phyloP scores from a whole-genome alignment of 2,888 invertebrate genomes.

The Seira ritae region DNA sequence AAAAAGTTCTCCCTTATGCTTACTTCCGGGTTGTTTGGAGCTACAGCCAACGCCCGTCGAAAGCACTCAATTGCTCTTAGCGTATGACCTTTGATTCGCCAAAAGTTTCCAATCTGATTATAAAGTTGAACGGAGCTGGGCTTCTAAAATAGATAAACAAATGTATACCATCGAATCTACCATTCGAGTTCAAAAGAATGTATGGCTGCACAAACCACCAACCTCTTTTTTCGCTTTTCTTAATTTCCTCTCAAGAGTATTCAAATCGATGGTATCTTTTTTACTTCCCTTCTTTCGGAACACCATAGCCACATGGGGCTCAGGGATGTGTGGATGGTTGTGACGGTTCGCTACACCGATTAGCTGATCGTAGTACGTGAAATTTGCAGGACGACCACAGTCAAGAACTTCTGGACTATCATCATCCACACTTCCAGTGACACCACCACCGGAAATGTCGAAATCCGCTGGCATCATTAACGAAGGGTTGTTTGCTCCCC shows the following conservation, averaged over 20 bases:
- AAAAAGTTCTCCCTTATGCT: background rate
- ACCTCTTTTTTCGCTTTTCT: conserved; percentile 87
- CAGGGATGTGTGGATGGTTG: conserved; percentile 88
- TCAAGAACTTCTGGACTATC: conserved; percentile 78
- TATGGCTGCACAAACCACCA: conserved; percentile 58
- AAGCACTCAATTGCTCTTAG: conserved; percentile 93
- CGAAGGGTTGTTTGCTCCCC: conserved; percentile 43
- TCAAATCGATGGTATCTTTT: conserved; percentile 84
- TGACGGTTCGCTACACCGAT: conserved; percentile 89
- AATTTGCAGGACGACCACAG: conserved; percentile 79
- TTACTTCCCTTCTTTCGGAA: conserved; percentile 82
- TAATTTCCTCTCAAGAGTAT: conserved; percentile 83
- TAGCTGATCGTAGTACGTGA: conserved; percentile 93
- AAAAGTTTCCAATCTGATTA: conserved; percentile 94
- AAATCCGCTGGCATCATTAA: conserved; percentile 51
- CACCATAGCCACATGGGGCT: conserved; percentile 87
- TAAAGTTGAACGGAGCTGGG: conserved; percentile 89
- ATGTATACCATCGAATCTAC: background rate
- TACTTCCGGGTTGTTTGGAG: conserved; percentile 90
- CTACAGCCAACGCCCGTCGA: conserved; percentile 87
- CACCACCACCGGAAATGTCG: conserved; percentile 44
- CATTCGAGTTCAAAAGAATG: background rate
- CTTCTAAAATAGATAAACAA: conserved; percentile 77
- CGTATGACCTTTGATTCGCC: conserved; percentile 90
- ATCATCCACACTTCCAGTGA: conserved; percentile 41